These are phyloP conservation scores for Pelmatolapia mariae DNA, from an alignment of 2,113 vertebrate species.

Conservation along the genomic window DNA sequence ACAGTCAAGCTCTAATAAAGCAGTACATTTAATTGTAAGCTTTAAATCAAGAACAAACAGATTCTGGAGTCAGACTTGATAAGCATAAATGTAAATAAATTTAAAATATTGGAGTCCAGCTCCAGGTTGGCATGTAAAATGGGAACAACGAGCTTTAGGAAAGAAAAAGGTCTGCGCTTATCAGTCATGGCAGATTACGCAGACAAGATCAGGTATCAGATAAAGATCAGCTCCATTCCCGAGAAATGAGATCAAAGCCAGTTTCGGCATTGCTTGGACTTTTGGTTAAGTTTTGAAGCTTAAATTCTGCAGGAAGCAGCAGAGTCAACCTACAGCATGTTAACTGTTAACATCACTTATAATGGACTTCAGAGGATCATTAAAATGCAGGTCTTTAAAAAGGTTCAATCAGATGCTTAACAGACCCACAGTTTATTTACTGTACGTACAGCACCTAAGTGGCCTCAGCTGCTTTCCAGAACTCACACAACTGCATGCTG, in stretches of 20 bases:
- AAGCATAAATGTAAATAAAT: conserved; percentile 35
- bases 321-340: not conserved
- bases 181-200: not conserved
- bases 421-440: not conserved
- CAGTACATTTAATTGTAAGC: not conserved
- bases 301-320: not conserved
- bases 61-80: conserved; percentile 4
- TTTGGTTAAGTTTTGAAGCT: not conserved
- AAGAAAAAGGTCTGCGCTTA: not conserved
- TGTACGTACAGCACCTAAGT: not conserved
- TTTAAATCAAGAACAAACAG: not conserved
- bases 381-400: not conserved
- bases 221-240: not conserved
- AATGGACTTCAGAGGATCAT: not conserved
- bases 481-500: conserved; percentile 25
- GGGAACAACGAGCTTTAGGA: not conserved
- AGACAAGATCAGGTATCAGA: conserved; percentile 24
- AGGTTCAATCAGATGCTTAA: not conserved
- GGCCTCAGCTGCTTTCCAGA: conserved; percentile 14
- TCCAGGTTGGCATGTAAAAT: conserved; percentile 18
- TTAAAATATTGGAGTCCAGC: conserved; percentile 57
- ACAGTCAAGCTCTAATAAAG: not conserved
- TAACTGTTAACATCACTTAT: not conserved
- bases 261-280: not conserved
- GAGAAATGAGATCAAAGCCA: conserved; percentile 3